phyloP scores from a whole-genome alignment of 2,888 invertebrate genomes.

The Tetragnatha montana region DNA sequence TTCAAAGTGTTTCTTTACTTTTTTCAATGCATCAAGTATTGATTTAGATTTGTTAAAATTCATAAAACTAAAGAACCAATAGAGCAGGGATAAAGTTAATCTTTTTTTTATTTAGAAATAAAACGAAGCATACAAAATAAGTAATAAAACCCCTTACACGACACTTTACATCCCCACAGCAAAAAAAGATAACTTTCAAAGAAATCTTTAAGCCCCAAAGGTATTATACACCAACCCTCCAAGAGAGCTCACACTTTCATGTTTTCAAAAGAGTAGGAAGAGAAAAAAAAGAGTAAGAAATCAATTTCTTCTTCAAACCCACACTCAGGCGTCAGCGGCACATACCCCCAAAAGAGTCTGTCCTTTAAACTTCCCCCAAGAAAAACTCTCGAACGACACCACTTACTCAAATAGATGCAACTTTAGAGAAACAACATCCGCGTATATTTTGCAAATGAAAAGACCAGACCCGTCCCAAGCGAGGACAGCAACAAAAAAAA shows the following conservation, averaged over 20 bases:
- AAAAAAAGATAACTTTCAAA: background rate
- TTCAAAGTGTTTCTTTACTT: too few relatives aligned
- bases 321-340: background rate
- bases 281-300: background rate
- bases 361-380: background rate
- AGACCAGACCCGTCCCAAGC: background rate
- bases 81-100: too few relatives aligned
- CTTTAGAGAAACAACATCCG: background rate
- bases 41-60: too few relatives aligned
- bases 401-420: slow-evolving; percentile 1
- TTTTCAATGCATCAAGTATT: too few relatives aligned
- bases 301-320: background rate
- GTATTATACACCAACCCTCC: background rate
- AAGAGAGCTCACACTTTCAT: background rate
- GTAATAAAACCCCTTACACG: too few relatives aligned
- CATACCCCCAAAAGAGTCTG: background rate
- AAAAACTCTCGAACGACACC: background rate
- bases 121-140: too few relatives aligned
- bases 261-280: background rate
- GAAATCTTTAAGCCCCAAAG: background rate
- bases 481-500: background rate
- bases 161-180: too few relatives aligned
- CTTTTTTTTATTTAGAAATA: too few relatives aligned
- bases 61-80: too few relatives aligned
- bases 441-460: background rate